A percentile compares a stretch with the other conserved stretches of the same genome.
Evolutionary conservation across 2,797 vertebrate genomes (phyloP).

Genomic region (Macropodus opercularis): DNA sequence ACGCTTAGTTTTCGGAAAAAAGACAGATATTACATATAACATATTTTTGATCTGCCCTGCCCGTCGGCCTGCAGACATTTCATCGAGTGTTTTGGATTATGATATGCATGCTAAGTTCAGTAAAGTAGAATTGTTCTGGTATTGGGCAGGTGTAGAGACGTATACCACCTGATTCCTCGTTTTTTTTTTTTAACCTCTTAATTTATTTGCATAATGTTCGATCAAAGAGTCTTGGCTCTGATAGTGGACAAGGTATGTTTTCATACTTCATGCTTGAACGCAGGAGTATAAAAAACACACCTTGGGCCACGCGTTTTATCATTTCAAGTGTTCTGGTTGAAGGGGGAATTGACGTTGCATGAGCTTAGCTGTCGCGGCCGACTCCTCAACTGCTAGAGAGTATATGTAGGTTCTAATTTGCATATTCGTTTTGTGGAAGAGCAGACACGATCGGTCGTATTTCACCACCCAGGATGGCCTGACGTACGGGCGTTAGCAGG

Average conservation of each 20-base stretch:
- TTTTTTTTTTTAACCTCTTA: conserved; percentile 27
- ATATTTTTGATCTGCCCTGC: conserved; percentile 12
- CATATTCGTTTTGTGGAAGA: conserved; percentile 25
- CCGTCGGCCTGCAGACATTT: conserved; percentile 14
- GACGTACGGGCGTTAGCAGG: conserved; percentile 29
- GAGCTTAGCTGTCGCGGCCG: conserved; percentile 26
- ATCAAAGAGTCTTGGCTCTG: conserved; percentile 9
- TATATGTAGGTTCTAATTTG: conserved; percentile 27
- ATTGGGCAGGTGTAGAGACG: conserved; percentile 16
- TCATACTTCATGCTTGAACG: conserved; percentile 1
- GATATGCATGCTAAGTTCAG: conserved; percentile 44
- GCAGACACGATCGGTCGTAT: conserved; percentile 9
- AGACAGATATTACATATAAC: conserved; percentile 30
- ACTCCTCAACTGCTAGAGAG: conserved; percentile 16
- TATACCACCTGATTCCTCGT: conserved; percentile 8
- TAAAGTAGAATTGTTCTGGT: conserved; percentile 23
- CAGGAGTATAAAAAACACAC: too few species aligned
- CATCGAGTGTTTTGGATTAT: conserved; percentile 26
- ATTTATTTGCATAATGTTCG: conserved; percentile 15
- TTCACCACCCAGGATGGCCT: conserved; percentile 9
- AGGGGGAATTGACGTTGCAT: conserved; percentile 38
- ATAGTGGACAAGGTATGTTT: conserved; percentile 6
- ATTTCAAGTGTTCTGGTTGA: conserved; percentile 30
- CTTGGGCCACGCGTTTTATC: too few species aligned
- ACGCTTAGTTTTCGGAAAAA: conserved; percentile 29